phyloP scores from a whole-genome alignment of 2,888 invertebrate genomes.

The Drosophila formosana region DNA sequence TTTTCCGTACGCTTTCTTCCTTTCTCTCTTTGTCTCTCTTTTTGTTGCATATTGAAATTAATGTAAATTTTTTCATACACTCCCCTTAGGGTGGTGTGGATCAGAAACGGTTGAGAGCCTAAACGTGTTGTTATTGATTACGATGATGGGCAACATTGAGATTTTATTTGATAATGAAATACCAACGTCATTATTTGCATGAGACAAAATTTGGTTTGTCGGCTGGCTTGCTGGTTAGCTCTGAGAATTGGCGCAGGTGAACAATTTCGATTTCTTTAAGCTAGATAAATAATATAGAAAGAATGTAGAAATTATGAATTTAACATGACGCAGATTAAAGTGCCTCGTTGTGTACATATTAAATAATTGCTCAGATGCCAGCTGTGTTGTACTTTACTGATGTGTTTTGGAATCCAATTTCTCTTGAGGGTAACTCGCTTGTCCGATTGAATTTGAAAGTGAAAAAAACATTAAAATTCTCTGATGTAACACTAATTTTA shows the following conservation, averaged over 20 bases:
- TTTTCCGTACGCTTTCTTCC: conserved; percentile 13
- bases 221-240: neutral
- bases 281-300: conserved; percentile 11
- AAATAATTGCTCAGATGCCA: conserved; percentile 16
- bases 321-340: conserved; percentile 19
- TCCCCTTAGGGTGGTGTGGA: conserved; percentile 1
- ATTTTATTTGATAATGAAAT: conserved; percentile 57
- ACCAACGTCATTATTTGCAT: conserved; percentile 16
- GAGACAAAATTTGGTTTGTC: conserved; percentile 24
- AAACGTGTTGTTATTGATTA: conserved; percentile 50
- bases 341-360: conserved; percentile 9
- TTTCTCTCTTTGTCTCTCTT: neutral
- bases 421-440: neutral
- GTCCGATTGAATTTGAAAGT: neutral
- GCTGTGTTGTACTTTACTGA: neutral
- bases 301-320: conserved; percentile 7
- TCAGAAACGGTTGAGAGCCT: conserved; percentile 13
- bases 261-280: conserved; percentile 30
- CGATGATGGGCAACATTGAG: conserved; percentile 23
- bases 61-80: conserved; percentile 63
- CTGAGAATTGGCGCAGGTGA: conserved; percentile 22
- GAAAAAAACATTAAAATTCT: neutral
- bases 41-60: conserved; percentile 63
- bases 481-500: too few relatives aligned
- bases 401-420: neutral